Conservation (phyloP, 2,113 vertebrate genomes). For the Chitala chitala region DNA sequence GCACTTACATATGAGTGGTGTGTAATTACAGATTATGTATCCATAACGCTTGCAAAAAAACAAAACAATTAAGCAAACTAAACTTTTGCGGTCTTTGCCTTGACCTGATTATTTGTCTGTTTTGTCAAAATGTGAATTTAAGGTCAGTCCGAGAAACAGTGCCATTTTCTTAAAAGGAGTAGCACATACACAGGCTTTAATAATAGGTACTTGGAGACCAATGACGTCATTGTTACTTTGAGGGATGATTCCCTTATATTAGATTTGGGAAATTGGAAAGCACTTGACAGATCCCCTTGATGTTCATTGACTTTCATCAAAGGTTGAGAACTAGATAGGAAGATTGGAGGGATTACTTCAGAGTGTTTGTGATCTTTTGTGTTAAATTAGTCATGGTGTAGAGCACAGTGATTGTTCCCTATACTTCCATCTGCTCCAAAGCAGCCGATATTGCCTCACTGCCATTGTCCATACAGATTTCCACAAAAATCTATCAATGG, state of each 20-base stretch:
- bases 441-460: constrained; percentile 31
- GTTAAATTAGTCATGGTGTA: constrained; percentile 63
- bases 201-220: constrained; percentile 44
- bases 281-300: constrained; percentile 66
- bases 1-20: neutral
- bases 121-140: neutral
- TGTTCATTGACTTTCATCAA: constrained; percentile 68
- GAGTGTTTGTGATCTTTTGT: constrained; percentile 62
- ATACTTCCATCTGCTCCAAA: constrained; percentile 45
- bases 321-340: constrained; percentile 53
- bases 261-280: constrained; percentile 63
- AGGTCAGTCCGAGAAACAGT: neutral
- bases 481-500: too few species aligned
- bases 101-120: too few species aligned
- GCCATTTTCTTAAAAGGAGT: constrained; percentile 23
- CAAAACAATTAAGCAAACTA: constrained; percentile 9
- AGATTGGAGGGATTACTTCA: constrained; percentile 61
- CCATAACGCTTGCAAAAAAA: neutral
- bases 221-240: constrained; percentile 49
- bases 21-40: neutral
- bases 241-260: constrained; percentile 60
- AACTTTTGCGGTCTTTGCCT: too few species aligned
- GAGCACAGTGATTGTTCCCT: constrained; percentile 49
- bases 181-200: constrained; percentile 40
- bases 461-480: neutral